phyloP scores from a whole-genome alignment of 1,140 invertebrate species.

The Conus betulinus region DNA sequence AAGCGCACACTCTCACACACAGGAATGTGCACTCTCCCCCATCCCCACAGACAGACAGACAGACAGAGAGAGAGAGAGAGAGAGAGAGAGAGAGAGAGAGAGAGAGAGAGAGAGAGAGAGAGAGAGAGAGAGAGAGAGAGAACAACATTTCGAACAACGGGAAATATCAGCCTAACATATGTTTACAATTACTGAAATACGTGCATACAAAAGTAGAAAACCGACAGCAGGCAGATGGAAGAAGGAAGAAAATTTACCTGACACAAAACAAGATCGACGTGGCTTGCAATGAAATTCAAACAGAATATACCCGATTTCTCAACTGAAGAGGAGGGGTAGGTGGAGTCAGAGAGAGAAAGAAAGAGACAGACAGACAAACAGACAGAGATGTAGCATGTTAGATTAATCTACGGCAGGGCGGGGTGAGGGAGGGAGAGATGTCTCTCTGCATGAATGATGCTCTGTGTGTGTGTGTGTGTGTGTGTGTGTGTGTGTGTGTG shows the following conservation, averaged over 20 bases:
- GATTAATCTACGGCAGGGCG: too few species aligned
- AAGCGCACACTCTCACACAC: too few species aligned
- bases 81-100: neutral
- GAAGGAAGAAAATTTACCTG: neutral
- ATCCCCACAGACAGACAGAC: neutral
- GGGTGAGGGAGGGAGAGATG: neutral
- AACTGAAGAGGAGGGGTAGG: neutral
- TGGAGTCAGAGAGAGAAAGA: neutral
- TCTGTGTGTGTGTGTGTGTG: neutral
- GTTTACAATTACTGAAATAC: neutral
- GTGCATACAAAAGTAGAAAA: neutral
- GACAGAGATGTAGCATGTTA: neutral
- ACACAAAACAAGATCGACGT: too few species aligned
- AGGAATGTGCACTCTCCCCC: too few species aligned
- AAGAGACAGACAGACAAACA: neutral
- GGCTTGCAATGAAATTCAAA: too few species aligned
- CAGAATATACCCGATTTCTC: too few species aligned
- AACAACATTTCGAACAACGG: neutral
- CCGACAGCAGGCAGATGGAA: neutral
- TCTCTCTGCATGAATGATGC: neutral
- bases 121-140: neutral
- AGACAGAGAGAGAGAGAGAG: neutral
- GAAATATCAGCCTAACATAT: too few species aligned
- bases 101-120: slow-evolving; percentile 5
- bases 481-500: neutral